Evolutionary conservation across 2,888 invertebrate genomes (phyloP).

Genomic region (Pseudococcus longispinus): DNA sequence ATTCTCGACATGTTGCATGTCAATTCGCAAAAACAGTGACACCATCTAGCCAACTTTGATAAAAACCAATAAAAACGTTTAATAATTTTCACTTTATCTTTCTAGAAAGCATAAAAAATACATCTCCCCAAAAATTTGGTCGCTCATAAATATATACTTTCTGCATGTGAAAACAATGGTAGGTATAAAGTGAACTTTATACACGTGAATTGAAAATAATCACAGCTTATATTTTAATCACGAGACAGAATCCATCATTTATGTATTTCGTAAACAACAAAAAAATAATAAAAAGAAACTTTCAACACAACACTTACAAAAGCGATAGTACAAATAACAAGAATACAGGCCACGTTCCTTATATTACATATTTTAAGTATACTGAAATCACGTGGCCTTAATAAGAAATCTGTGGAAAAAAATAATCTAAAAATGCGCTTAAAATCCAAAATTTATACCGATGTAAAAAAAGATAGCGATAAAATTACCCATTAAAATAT

Average conservation of each 20-base stretch:
- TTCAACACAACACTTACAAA: neutral
- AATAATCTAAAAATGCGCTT: neutral
- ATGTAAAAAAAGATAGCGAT: neutral
- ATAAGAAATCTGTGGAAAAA: neutral
- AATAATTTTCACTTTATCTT: too few relatives aligned
- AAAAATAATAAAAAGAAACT: neutral
- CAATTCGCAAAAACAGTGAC: too few relatives aligned
- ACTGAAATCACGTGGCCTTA: neutral
- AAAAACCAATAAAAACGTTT: too few relatives aligned
- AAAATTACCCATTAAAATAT: slow-evolving; percentile 37
- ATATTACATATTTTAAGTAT: neutral
- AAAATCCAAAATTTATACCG: slow-evolving; percentile 4
- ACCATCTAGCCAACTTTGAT: too few relatives aligned
- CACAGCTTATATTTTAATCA: too few relatives aligned
- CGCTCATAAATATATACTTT: too few relatives aligned
- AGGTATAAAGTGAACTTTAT: too few relatives aligned
- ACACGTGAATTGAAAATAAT: too few relatives aligned
- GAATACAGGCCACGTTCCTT: neutral
- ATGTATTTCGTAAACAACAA: slow-evolving; percentile 9
- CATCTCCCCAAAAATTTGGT: too few relatives aligned
- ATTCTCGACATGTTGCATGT: too few relatives aligned
- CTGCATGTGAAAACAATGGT: too few relatives aligned
- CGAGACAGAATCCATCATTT: neutral
- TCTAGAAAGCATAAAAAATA: too few relatives aligned
- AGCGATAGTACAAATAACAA: slow-evolving; percentile 18